Base-by-base conservation (phyloP, 2,113 vertebrate species). In the Plotosus lineatus region DNA sequence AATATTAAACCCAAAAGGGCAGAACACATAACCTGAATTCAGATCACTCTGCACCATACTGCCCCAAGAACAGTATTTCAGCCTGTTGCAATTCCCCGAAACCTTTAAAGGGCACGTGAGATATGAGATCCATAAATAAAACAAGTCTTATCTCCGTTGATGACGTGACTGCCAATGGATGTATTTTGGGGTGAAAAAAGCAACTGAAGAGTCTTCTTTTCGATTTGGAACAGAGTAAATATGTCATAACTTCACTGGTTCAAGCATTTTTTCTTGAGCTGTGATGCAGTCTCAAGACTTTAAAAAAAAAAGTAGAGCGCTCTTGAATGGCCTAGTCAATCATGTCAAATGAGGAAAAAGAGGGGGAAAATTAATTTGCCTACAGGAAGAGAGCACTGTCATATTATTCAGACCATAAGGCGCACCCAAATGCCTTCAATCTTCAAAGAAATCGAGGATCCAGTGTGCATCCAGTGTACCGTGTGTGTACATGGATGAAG, bases 1-100 rank as follows among this genome's bases (percentile, higher is more conserved):
- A 69, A 79, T 69, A 79, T 79, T 79, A 68, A 78, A 68, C 77
- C 77, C 61, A 63, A 78, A 78, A 78, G 77, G 77, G 77, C 77
- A 78, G 60, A 78, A 68, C 48, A 21, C 77, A 51, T 63, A 66
- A 78, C 77, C 77, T 68, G 61, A 78, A 68, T 68, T 53, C 48
- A 65, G 61, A 40, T 68, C 74, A 44, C 38, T 66, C 40, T 77
- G 63, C 77, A 50, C 48, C 31, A 50, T 31, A 33, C 61, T 68
- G 48, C 44, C 21, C 77, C 21, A 28, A 53, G 33, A 66, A 68
- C 21, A 15, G 53, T 40, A 60, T 36, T 28, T 51, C 77, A 68
- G 77, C 33, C 61, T 63, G 31, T 78, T 21, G 15, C 76, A 65
- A 78, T 65, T 63, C 28, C 44, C 42, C 10, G 46, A 68, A 78